Conservation (phyloP, 2,888 invertebrate species). For the Parnassius glacialis region DNA sequence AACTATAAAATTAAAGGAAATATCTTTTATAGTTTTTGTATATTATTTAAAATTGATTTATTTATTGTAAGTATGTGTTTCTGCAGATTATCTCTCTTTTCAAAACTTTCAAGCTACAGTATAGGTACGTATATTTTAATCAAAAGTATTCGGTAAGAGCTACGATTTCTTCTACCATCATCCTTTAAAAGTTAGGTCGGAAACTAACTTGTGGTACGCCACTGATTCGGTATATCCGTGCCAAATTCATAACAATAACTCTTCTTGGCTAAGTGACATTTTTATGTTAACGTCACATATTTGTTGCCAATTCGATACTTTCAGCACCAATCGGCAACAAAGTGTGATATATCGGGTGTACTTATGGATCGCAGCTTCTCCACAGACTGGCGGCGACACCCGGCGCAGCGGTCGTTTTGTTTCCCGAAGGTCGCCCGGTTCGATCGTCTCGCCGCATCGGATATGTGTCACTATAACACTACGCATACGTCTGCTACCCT, state of each 20-base stretch:
- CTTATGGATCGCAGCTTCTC: constrained; percentile 31
- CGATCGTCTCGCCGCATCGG: constrained; percentile 57
- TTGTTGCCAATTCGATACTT: constrained; percentile 22
- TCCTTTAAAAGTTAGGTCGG: too few relatives aligned
- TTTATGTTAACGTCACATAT: constrained; percentile 17
- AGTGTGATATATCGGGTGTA: constrained; percentile 1
- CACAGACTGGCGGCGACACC: constrained; percentile 37
- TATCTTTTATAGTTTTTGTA: too few relatives aligned
- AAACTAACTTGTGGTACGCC: too few relatives aligned
- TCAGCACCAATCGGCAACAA: constrained; percentile 17
- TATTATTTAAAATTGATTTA: too few relatives aligned
- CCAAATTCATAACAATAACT: constrained; percentile 22
- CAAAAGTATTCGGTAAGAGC: too few relatives aligned
- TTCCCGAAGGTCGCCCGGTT: constrained; percentile 73
- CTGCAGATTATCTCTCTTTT: too few relatives aligned
- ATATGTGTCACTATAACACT: constrained; percentile 77
- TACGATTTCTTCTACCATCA: too few relatives aligned
- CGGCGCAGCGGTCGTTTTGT: constrained; percentile 61
- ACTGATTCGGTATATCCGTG: not conserved
- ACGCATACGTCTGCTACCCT: constrained; percentile 56
- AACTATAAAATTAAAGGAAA: too few relatives aligned
- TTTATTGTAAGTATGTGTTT: too few relatives aligned
- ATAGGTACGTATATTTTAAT: too few relatives aligned
- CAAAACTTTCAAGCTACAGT: too few relatives aligned
- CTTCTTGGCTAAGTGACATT: constrained; percentile 13